phyloP scores from a whole-genome alignment of 2,888 invertebrate species.

The Axea sp. region DNA sequence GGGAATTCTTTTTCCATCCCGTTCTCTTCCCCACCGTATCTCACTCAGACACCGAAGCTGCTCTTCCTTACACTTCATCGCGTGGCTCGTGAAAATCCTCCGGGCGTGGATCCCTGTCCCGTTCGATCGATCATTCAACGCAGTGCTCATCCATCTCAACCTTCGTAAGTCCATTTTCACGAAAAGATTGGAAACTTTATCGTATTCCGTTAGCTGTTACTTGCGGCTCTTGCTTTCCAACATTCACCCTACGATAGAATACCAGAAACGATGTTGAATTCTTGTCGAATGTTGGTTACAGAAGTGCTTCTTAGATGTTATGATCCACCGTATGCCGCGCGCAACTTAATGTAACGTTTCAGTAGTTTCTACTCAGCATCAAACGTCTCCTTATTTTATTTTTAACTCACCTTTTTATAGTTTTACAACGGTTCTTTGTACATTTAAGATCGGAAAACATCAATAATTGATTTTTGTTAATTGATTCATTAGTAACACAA shows the following conservation, averaged over 20 bases:
- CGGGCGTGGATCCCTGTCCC: slow-evolving; percentile 67
- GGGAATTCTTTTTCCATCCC: slow-evolving; percentile 59
- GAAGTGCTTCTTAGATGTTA: slow-evolving; percentile 29
- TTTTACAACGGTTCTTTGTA: slow-evolving; percentile 18
- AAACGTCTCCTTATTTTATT: slow-evolving; percentile 7
- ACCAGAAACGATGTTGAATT: slow-evolving; percentile 45
- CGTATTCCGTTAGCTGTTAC: slow-evolving; percentile 57
- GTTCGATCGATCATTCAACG: slow-evolving; percentile 61
- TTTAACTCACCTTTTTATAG: not conserved
- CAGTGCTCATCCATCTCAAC: slow-evolving; percentile 58
- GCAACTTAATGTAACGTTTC: slow-evolving; percentile 28
- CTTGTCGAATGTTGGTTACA: slow-evolving; percentile 50
- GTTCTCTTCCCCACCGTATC: slow-evolving; percentile 31
- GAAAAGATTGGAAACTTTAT: slow-evolving; percentile 54
- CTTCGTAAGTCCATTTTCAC: slow-evolving; percentile 56
- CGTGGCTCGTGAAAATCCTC: slow-evolving; percentile 68
- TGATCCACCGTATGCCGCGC: slow-evolving; percentile 16
- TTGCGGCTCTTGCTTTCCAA: slow-evolving; percentile 58
- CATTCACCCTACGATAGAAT: slow-evolving; percentile 50
- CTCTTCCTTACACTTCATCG: slow-evolving; percentile 57
- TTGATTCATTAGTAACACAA: too few relatives aligned
- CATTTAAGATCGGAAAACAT: too few relatives aligned
- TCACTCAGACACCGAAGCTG: slow-evolving; percentile 19
- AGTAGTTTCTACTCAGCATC: slow-evolving; percentile 34
- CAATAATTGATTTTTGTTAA: too few relatives aligned